phyloP scores from a whole-genome alignment of 2,797 vertebrate genomes.

The Sebastes taczanowskii region DNA sequence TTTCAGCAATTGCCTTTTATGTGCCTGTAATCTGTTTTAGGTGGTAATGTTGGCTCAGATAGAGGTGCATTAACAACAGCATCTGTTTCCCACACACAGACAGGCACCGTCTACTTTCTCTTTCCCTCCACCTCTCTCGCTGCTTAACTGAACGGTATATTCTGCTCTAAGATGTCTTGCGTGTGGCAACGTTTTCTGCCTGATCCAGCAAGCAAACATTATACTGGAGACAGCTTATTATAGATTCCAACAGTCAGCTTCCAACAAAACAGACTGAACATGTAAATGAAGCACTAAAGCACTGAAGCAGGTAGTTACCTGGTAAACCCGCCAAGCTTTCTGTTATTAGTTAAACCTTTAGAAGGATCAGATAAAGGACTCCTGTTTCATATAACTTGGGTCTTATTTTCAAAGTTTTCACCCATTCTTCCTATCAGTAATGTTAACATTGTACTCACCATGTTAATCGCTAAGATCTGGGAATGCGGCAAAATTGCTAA shows the following conservation, averaged over 20 bases:
- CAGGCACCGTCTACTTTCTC: slow-evolving; percentile 3
- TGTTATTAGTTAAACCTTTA: neutral
- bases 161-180: slow-evolving; percentile 8
- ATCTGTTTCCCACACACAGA: slow-evolving; percentile 39
- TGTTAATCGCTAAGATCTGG: neutral
- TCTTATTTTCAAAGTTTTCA: neutral
- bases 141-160: neutral
- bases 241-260: slow-evolving; percentile 17
- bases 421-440: neutral
- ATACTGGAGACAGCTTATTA: slow-evolving; percentile 20
- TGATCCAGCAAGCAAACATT: slow-evolving; percentile 20
- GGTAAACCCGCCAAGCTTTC: neutral
- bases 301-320: neutral
- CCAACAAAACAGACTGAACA: neutral
- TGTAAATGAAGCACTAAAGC: slow-evolving; percentile 8
- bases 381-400: neutral
- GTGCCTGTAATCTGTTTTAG: slow-evolving; percentile 53
- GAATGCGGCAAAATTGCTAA: neutral
- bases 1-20: slow-evolving; percentile 36
- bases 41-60: slow-evolving; percentile 33
- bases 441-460: neutral
- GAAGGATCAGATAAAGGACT: neutral
- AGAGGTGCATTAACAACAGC: slow-evolving; percentile 38
- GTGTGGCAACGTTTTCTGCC: slow-evolving; percentile 15
- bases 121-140: neutral